A percentile compares a stretch with the other conserved stretches of the same genome.
Evolutionary conservation across 1,140 invertebrate genomes (phyloP).

Genomic region (Lasioglossum baleicum): DNA sequence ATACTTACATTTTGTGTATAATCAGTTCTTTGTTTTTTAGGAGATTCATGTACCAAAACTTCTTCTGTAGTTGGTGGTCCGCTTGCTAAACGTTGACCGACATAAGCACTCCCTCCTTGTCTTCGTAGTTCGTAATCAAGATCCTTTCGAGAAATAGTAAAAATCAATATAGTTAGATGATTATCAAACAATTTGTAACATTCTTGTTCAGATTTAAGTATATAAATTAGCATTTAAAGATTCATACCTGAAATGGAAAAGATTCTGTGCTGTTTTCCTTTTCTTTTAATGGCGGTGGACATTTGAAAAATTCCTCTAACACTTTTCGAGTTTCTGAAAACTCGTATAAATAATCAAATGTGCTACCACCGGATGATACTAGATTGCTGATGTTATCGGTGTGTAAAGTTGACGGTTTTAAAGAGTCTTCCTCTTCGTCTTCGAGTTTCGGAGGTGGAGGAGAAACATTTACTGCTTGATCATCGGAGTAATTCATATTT

Average conservation of each 20-base stretch:
- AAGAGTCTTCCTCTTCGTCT: conserved; percentile 70
- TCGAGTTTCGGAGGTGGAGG: conserved; percentile 60
- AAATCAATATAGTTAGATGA: neutral
- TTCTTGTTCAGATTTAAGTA: neutral
- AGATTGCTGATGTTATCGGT: conserved; percentile 75
- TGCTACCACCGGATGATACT: conserved; percentile 77
- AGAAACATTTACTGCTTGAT: conserved; percentile 59
- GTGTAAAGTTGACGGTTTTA: conserved; percentile 72
- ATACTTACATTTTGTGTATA: conserved; percentile 65
- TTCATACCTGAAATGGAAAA: conserved; percentile 80
- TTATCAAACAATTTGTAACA: neutral
- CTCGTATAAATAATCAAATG: conserved; percentile 93
- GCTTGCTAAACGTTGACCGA: conserved; percentile 88
- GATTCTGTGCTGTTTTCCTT: conserved; percentile 77
- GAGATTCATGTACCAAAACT: conserved; percentile 79
- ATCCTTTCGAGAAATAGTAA: conserved; percentile 79
- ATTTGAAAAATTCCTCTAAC: conserved; percentile 94
- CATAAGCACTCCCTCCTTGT: conserved; percentile 86
- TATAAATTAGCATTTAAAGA: neutral
- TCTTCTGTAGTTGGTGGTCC: conserved; percentile 79
- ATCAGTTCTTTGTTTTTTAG: conserved; percentile 75
- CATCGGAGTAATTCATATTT: conserved; percentile 60
- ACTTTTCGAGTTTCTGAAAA: conserved; percentile 95
- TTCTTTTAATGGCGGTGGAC: conserved; percentile 83
- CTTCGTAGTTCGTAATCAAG: conserved; percentile 91